Conservation (phyloP, 2,113 vertebrate genomes). For the Xiphophorus maculatus region DNA sequence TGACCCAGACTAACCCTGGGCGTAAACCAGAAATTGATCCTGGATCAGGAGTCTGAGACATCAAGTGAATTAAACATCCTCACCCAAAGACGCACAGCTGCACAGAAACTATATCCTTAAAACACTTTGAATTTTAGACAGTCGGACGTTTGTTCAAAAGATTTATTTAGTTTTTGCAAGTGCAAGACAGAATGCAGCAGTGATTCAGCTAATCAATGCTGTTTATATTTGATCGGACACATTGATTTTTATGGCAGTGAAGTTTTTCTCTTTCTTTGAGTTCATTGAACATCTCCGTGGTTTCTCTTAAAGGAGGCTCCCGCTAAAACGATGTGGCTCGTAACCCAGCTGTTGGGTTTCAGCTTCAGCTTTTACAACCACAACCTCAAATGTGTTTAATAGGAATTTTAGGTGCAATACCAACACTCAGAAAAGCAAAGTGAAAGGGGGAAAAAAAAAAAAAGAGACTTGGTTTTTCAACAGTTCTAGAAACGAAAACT, state of each 20-base stretch:
- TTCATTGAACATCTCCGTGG: not conserved
- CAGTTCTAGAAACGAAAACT: not conserved
- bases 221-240: not conserved
- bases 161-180: not conserved
- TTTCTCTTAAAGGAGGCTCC: not conserved
- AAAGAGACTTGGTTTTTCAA: not conserved
- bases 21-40: constrained; percentile 30
- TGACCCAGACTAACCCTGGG: constrained; percentile 7
- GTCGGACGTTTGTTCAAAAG: constrained; percentile 17
- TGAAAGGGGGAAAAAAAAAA: too few species aligned
- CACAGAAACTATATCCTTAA: constrained; percentile 32
- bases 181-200: not conserved
- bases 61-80: constrained; percentile 2
- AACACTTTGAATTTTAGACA: constrained; percentile 11
- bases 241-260: not conserved
- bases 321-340: not conserved
- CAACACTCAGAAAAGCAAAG: not conserved
- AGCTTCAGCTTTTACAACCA: not conserved
- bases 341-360: not conserved
- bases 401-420: not conserved
- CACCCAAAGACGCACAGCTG: constrained; percentile 19
- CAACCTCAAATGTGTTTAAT: not conserved
- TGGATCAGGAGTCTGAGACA: constrained; percentile 46
- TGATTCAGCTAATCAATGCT: not conserved
- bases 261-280: not conserved